Evolutionary conservation across 2,797 vertebrate species (phyloP), one percentile per base, ranked within the genome.

Genomic region (Macroramphosus scolopax): DNA sequence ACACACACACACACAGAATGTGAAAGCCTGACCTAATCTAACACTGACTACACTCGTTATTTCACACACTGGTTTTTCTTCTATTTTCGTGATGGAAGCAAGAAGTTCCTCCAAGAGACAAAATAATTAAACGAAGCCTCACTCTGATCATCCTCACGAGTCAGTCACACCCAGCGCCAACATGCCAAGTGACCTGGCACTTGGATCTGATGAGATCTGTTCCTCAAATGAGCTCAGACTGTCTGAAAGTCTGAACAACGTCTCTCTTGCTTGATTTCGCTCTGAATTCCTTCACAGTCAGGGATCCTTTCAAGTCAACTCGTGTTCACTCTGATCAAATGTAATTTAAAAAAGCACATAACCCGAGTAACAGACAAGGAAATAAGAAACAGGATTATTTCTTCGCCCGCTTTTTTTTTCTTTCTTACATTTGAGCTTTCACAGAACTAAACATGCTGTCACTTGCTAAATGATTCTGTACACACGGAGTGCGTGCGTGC

Each of bases 401-500:
- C 64, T 48, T 18, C 18, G n/a, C 28, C 7, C 6, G 1, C 15
- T 36, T 28, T 48, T 26, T 17, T 24, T 17, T 2, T 24, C 15
- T 33, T 50, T 42, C 40, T 44, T 50, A 8, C 46, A 28, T 14
- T 71, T 80, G 71, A 78, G 47, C 50, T 22, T 70, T 60, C 14
- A 14, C 78, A 82, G 76, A 72, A 44, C 24, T 26, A 71, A 81
- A 78, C 73, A 79, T 2, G 35, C 63, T 72, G 79, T 75, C 67
- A 47, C 57, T 33, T 18, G 45, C 20, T 47, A 44, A 67, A 68
- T 64, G 15, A 13, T 22, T 42, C 34, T 44, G 31, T 60, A 63
- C 48, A 68, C 57, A 63, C 10, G n/a, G n/a, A n/a, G n/a, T n/a
- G n/a, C n/a, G n/a, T n/a, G n/a, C n/a, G n/a, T 12, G 26, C 22